Conservation (phyloP, 2,888 invertebrate species). For the Thumatha senex region DNA sequence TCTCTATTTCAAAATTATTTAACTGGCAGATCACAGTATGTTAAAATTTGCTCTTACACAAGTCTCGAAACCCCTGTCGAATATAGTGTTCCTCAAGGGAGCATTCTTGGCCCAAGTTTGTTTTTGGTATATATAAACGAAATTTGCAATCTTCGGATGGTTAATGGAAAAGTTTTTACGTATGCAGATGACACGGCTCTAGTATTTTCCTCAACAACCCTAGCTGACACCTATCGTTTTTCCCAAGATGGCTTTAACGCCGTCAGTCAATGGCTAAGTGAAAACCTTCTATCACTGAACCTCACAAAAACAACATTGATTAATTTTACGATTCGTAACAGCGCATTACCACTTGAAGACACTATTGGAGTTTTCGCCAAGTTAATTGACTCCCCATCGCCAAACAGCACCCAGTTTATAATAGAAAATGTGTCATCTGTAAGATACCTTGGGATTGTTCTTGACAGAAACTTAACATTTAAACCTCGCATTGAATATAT, state of each 20-base stretch:
- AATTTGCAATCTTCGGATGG: background rate
- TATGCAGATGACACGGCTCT: background rate
- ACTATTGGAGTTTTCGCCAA: too few relatives aligned
- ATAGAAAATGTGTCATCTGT: too few relatives aligned
- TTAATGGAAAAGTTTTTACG: background rate
- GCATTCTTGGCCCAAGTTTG: background rate
- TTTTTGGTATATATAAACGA: background rate
- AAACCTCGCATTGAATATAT: too few relatives aligned
- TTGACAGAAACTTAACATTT: too few relatives aligned
- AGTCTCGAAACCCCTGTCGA: background rate
- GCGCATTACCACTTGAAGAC: too few relatives aligned
- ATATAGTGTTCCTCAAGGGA: background rate
- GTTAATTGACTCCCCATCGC: too few relatives aligned
- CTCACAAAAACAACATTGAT: background rate
- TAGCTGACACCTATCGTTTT: background rate
- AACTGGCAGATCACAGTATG: background rate
- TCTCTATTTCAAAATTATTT: background rate
- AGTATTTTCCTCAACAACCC: too few relatives aligned
- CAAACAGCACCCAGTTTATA: too few relatives aligned
- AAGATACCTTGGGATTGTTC: too few relatives aligned
- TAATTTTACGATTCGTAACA: too few relatives aligned
- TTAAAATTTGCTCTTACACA: background rate
- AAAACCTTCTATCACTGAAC: background rate
- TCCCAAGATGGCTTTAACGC: background rate
- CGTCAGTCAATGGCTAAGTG: background rate